Evolutionary conservation across 2,113 vertebrate genomes (phyloP).

Genomic region (Gila orcuttii): DNA sequence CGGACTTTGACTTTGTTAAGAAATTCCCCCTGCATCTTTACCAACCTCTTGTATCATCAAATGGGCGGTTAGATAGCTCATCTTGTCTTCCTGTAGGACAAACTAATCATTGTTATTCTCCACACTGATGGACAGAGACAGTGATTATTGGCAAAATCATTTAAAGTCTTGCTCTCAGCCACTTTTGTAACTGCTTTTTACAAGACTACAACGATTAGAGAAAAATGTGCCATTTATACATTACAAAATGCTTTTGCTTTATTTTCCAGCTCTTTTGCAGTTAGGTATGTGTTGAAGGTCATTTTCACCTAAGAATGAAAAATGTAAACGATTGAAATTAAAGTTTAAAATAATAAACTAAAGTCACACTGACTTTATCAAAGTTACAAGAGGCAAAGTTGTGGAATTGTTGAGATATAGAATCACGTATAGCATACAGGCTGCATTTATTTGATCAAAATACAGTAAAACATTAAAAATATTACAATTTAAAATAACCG

Average conservation of each 20-base stretch:
- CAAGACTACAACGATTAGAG: neutral
- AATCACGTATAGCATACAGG: neutral
- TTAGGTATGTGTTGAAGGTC: neutral
- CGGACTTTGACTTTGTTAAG: slow-evolving; percentile 25
- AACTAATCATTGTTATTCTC: slow-evolving; percentile 13
- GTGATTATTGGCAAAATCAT: slow-evolving; percentile 29
- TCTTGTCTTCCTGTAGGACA: slow-evolving; percentile 34
- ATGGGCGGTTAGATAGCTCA: slow-evolving; percentile 17
- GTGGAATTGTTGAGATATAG: neutral
- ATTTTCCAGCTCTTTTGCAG: neutral
- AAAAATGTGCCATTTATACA: neutral
- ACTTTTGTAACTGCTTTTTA: slow-evolving; percentile 1
- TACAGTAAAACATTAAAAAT: no score
- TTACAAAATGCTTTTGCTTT: slow-evolving; percentile 1
- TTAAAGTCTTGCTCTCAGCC: slow-evolving; percentile 5
- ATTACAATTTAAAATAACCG: no score
- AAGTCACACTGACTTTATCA: neutral
- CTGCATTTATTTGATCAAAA: no score
- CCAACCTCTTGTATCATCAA: slow-evolving; percentile 13
- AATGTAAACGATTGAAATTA: neutral
- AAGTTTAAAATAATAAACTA: neutral
- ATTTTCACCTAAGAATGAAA: neutral
- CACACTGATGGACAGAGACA: slow-evolving; percentile 29
- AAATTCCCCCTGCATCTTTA: neutral
- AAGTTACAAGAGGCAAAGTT: neutral